Conservation (phyloP, 2,888 invertebrate species). For the Orthosia cruda region DNA sequence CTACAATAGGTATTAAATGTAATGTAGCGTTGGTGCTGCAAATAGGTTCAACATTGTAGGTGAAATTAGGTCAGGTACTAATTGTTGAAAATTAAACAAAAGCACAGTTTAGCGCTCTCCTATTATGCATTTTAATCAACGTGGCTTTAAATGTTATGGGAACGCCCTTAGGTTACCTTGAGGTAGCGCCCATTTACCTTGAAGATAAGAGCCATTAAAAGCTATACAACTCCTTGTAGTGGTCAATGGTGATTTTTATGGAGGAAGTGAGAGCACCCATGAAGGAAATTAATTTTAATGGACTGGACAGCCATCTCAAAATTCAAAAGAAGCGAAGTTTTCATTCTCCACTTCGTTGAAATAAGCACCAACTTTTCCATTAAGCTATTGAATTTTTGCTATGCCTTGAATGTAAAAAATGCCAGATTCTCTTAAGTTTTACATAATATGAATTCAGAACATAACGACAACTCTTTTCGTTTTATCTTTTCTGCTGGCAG, state of each 20-base stretch:
- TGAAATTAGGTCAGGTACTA: slow-evolving; percentile 46
- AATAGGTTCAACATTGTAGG: slow-evolving; percentile 29
- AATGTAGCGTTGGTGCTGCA: slow-evolving; percentile 24
- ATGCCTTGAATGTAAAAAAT: slow-evolving; percentile 10
- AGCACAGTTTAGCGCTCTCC: slow-evolving; percentile 31
- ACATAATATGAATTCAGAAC: slow-evolving; percentile 30
- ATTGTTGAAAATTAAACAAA: slow-evolving; percentile 45
- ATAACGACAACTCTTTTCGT: slow-evolving; percentile 21
- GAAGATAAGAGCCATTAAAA: neutral
- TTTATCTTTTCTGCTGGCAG: slow-evolving; percentile 24
- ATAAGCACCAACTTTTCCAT: neutral
- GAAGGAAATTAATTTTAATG: too few species aligned
- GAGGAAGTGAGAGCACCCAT: neutral
- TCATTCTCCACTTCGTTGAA: neutral
- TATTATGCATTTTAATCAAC: slow-evolving; percentile 46
- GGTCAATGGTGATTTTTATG: neutral
- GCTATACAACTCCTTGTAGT: neutral
- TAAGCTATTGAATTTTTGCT: neutral
- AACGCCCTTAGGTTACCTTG: slow-evolving; percentile 3
- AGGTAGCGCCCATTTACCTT: slow-evolving; percentile 15
- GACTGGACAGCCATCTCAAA: neutral
- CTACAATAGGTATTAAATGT: slow-evolving; percentile 13
- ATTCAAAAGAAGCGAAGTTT: neutral
- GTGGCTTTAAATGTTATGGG: neutral
- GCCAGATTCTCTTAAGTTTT: neutral